A percentile compares a stretch with the other conserved stretches of the same genome.
Evolutionary conservation across 2,888 invertebrate species (phyloP).

Genomic region (Spialia ferax): DNA sequence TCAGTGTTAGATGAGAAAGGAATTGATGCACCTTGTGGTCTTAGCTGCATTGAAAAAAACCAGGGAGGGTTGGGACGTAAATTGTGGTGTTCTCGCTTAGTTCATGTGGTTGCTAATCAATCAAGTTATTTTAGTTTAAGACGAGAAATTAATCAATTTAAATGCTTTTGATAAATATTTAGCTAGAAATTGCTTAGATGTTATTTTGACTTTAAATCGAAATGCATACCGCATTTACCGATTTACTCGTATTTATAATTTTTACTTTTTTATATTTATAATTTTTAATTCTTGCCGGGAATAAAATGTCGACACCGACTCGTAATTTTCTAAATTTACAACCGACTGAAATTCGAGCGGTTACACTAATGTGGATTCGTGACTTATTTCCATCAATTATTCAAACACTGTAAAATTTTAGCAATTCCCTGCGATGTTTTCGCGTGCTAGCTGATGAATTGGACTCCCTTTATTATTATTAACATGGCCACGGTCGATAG

Average conservation of each 20-base stretch:
- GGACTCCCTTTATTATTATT: conserved; percentile 17
- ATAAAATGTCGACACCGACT: neutral
- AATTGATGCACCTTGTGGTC: conserved; percentile 25
- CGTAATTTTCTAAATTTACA: conserved; percentile 28
- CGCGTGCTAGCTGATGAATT: conserved; percentile 39
- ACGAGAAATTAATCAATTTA: conserved; percentile 13
- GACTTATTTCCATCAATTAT: conserved; percentile 44
- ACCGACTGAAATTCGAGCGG: conserved; percentile 8
- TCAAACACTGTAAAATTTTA: conserved; percentile 38
- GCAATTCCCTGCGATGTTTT: conserved; percentile 38
- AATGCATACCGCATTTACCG: too few relatives aligned
- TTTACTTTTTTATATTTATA: too few relatives aligned
- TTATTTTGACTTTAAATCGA: too few relatives aligned
- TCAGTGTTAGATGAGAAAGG: conserved; percentile 23
- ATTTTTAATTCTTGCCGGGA: neutral
- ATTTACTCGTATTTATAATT: too few relatives aligned
- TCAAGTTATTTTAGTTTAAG: conserved; percentile 10
- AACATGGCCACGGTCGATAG: conserved; percentile 43
- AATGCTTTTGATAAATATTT: neutral
- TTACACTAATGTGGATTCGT: conserved; percentile 38
- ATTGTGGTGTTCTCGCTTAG: neutral
- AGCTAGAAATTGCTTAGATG: neutral
- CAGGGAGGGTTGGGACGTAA: neutral
- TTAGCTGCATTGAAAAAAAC: conserved; percentile 25
- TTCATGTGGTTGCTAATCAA: conserved; percentile 14